Evolutionary conservation across 2,888 invertebrate genomes (phyloP), one percentile per base, ranked within the genome.

Genomic region (Crematogaster levior): DNA sequence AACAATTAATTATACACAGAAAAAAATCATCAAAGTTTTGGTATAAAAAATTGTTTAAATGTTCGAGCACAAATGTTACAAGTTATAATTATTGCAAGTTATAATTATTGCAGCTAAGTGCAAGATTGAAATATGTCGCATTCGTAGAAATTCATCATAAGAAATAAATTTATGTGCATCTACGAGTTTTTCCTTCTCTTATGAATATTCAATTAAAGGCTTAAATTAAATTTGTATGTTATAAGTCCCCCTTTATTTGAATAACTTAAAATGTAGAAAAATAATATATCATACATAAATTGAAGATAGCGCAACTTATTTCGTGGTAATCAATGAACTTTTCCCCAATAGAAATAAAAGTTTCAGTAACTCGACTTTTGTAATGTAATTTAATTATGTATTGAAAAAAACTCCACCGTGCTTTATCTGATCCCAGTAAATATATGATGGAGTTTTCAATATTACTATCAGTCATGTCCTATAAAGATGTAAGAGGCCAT

Each of bases 401-500:
- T 60, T 34, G 30, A 46, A 74, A 74, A 43, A 21, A 9, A 4
- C 9, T 34, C 9, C 15, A 6, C 9, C 4, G 9, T 12, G 24
- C 9, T 63, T 61, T 74, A 18, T 18, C 34, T 61, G 6, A 48
- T 43, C 6, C 24, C 21, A 61, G 10, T 43, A 60, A 61, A 48
- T 74, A 21, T 72, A 56, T 1, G 34, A 10, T 30, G 30, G 10
- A 6, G 43, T 40, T 34, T 37, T 7, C 53, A 65, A 37, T 65
- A 40, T 74, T 73, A 73, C 5, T 40, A 34, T 75, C 74, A 74
- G 74, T 74, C 61, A n/a, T 74, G 24, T 63, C 6, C 30, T 51
- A 24, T 75, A 37, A 74, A 63, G 30, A 37, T 48, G n/a, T 74
- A 61, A 5, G 63, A 61, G 60, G 46, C 46, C 46, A 61, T 74